Evolutionary conservation across 2,113 vertebrate species (phyloP).

Genomic region (Entosphenus tridentatus): DNA sequence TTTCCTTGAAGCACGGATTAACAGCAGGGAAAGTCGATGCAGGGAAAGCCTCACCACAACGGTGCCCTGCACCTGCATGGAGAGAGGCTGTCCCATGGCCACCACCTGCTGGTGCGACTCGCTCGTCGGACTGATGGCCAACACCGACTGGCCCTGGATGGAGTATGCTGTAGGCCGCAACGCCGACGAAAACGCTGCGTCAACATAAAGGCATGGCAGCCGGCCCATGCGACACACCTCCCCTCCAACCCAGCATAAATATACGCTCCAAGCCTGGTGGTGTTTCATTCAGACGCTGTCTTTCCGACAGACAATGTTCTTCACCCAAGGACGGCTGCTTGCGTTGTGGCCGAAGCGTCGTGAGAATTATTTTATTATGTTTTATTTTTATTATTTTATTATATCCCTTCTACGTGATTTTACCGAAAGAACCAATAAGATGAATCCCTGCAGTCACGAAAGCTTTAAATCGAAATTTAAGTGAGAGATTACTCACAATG

Average conservation of each 20-base stretch:
- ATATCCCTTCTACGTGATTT: no score
- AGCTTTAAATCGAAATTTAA: no score
- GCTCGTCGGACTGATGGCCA: constrained; percentile 92
- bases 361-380: no score
- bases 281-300: no score
- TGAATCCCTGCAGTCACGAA: no score
- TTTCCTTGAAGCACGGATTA: background rate
- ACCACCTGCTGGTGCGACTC: constrained; percentile 98
- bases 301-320: no score
- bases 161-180: constrained; percentile 48
- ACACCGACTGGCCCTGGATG: constrained; percentile 82
- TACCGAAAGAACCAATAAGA: no score
- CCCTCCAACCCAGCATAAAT: background rate
- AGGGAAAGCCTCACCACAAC: constrained; percentile 58
- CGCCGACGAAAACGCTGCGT: background rate
- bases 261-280: no score
- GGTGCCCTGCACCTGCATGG: constrained; percentile 75
- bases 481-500: background rate
- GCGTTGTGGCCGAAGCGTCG: no score
- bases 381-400: no score
- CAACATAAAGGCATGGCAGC: background rate
- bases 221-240: no score
- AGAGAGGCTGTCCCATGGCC: constrained; percentile 78
- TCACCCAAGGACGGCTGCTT: no score
- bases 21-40: background rate